Percentiles rank a stretch among this genome's conserved stretches.
These are phyloP conservation scores for Athalia rosae DNA, from an alignment of 2,888 invertebrate species.

Conservation along the genomic window DNA sequence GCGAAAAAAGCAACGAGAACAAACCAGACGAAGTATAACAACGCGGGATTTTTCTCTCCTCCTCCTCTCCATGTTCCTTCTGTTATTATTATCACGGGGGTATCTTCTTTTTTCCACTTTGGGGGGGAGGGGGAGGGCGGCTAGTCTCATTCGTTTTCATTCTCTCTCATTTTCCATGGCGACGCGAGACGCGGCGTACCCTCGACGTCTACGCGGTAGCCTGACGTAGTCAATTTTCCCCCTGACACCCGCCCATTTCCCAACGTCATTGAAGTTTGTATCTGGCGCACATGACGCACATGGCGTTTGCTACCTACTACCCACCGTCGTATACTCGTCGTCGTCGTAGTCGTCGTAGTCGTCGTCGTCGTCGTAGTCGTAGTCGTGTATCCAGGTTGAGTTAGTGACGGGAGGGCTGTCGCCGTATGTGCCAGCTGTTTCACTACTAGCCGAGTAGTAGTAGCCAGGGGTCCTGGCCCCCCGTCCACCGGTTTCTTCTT, in stretches of 20 bases:
- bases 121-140: too few relatives aligned
- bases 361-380: not conserved
- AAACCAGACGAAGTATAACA: too few relatives aligned
- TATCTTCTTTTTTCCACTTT: conserved; percentile 2
- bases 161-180: too few relatives aligned
- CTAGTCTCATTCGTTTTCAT: not conserved
- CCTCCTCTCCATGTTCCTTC: not conserved
- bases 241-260: conserved; percentile 25
- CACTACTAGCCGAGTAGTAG: conserved; percentile 63
- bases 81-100: not conserved
- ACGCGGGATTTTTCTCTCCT: not conserved
- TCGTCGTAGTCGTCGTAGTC: too few relatives aligned
- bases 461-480: conserved; percentile 40
- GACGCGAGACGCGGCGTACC: too few relatives aligned
- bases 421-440: conserved; percentile 72
- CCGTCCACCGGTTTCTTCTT: conserved; percentile 11
- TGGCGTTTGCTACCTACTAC: conserved; percentile 7
- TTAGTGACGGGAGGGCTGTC: conserved; percentile 72
- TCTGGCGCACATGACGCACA: conserved; percentile 70
- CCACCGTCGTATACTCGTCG: too few relatives aligned
- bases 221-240: conserved; percentile 32
- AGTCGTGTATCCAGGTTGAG: conserved; percentile 69
- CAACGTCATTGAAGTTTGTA: conserved; percentile 73
- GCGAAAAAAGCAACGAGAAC: too few relatives aligned
- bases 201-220: conserved; percentile 46